Percentiles rank a stretch among this genome's conserved stretches.
Conservation (phyloP, 2,797 vertebrate genomes). For the Macrochelys suwanniensis region DNA sequence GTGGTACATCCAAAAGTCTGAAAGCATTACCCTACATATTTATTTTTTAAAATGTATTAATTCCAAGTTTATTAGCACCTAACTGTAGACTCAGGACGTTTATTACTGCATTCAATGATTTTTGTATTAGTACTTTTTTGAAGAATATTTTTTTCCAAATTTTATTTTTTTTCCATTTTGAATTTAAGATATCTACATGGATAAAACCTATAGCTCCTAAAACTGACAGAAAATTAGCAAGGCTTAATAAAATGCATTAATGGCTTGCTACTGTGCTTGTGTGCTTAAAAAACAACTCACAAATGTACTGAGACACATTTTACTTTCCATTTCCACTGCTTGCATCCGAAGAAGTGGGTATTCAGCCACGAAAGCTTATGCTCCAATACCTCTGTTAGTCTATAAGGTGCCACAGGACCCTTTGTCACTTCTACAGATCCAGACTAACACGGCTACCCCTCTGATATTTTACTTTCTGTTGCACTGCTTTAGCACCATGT, state of each 20-base stretch:
- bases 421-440: too few species aligned
- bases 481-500: background rate
- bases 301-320: background rate
- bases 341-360: too few species aligned
- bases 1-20: background rate
- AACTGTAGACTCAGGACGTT: background rate
- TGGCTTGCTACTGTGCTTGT: background rate
- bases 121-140: background rate
- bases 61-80: background rate
- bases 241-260: background rate
- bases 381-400: too few species aligned
- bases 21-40: background rate
- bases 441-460: too few species aligned
- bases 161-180: too few species aligned
- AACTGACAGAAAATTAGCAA: background rate
- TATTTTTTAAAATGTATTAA: background rate
- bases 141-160: too few species aligned
- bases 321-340: too few species aligned
- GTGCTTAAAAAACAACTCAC: background rate
- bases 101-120: background rate
- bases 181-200: background rate
- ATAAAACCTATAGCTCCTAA: background rate
- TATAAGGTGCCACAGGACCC: too few species aligned
- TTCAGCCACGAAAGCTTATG: too few species aligned
- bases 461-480: background rate